These are phyloP conservation scores for Drosophila dunni DNA, from an alignment of 1,140 invertebrate genomes.

Conservation along the genomic window DNA sequence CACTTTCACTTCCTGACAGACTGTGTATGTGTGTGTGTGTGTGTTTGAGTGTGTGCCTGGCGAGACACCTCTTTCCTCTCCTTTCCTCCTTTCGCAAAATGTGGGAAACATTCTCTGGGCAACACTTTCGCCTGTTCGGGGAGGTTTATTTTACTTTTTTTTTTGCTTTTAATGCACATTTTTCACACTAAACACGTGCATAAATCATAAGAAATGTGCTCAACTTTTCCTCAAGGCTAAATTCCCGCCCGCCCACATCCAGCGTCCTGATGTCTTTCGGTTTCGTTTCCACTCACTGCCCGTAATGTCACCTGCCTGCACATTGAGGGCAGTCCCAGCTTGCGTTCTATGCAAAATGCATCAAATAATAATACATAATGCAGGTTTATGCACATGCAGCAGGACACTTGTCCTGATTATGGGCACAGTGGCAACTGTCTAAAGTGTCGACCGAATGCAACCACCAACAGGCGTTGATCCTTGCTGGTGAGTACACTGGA, in stretches of 20 bases:
- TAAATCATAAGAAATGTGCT: slow-evolving; percentile 69
- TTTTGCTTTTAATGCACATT: slow-evolving; percentile 76
- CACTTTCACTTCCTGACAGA: slow-evolving; percentile 71
- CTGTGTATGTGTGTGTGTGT: not conserved
- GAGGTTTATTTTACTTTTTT: not conserved
- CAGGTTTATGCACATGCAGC: slow-evolving; percentile 54
- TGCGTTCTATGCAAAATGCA: slow-evolving; percentile 47
- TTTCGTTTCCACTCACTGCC: slow-evolving; percentile 9
- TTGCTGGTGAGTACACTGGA: slow-evolving; percentile 47
- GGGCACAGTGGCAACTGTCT: slow-evolving; percentile 48
- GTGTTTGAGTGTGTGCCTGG: slow-evolving; percentile 1
- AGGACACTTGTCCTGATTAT: slow-evolving; percentile 82
- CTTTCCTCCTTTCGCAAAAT: not conserved
- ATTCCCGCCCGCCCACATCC: slow-evolving; percentile 16
- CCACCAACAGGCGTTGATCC: slow-evolving; percentile 27
- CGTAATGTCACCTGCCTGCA: slow-evolving; percentile 63
- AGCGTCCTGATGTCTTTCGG: not conserved
- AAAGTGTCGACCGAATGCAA: slow-evolving; percentile 45
- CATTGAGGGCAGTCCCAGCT: slow-evolving; percentile 48
- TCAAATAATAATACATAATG: slow-evolving; percentile 75
- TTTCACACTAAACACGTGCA: slow-evolving; percentile 82
- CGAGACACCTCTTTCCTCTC: slow-evolving; percentile 6
- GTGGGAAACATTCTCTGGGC: slow-evolving; percentile 52
- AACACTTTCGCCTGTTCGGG: slow-evolving; percentile 64
- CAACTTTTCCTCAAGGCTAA: slow-evolving; percentile 79